These are phyloP conservation scores for Formica selysi DNA, from an alignment of 1,140 invertebrate genomes.

Conservation along the genomic window DNA sequence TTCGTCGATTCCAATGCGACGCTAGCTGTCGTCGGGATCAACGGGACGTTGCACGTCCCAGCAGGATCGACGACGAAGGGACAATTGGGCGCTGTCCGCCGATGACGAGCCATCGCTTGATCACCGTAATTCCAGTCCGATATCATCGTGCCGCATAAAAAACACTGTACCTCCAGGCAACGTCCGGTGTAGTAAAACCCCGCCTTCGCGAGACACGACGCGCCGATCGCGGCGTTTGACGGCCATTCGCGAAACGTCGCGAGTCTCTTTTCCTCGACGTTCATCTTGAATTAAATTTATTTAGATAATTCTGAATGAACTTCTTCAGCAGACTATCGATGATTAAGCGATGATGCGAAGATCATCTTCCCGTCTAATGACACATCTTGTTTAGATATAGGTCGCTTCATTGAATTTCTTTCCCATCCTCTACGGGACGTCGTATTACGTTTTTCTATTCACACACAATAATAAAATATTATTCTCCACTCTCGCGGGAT, in stretches of 20 bases:
- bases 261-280: constrained; percentile 90
- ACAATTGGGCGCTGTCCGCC: constrained; percentile 89
- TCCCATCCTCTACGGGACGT: too few species aligned
- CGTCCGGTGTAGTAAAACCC: constrained; percentile 93
- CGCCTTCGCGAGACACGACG: constrained; percentile 90
- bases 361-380: too few species aligned
- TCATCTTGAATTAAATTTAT: constrained; percentile 86
- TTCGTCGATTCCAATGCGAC: constrained; percentile 29
- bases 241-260: constrained; percentile 92
- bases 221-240: constrained; percentile 88
- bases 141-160: constrained; percentile 90
- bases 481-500: too few species aligned
- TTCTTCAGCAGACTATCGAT: too few species aligned
- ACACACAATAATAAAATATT: too few species aligned
- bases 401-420: too few species aligned
- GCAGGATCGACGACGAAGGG: constrained; percentile 90
- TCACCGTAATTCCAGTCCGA: constrained; percentile 92
- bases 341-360: too few species aligned
- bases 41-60: constrained; percentile 89
- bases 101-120: constrained; percentile 89
- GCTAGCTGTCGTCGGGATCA: constrained; percentile 72
- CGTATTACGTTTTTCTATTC: too few species aligned
- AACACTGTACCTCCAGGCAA: constrained; percentile 91
- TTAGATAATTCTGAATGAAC: too few species aligned
- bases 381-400: too few species aligned